A percentile compares a stretch with the other conserved stretches of the same genome.
Evolutionary conservation across 1,140 invertebrate species (phyloP).

Genomic region (Centruroides vittatus): DNA sequence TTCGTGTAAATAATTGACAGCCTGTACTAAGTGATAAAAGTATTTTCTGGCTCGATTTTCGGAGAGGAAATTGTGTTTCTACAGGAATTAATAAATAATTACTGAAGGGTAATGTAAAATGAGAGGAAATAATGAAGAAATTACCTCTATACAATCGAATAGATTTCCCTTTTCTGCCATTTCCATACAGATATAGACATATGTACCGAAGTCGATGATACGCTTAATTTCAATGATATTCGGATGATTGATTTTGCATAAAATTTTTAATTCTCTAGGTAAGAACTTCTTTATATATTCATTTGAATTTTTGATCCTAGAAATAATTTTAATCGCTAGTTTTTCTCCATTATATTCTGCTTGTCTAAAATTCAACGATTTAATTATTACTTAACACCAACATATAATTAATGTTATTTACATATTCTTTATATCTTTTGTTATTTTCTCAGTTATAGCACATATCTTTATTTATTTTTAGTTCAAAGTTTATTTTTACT

Average conservation of each 20-base stretch:
- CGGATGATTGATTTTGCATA: slow-evolving; percentile 67
- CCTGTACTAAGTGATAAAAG: slow-evolving; percentile 35
- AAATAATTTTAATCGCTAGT: slow-evolving; percentile 40
- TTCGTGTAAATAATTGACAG: slow-evolving; percentile 44
- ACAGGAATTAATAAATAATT: no score
- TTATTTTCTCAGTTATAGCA: no score
- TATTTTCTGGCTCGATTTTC: slow-evolving; percentile 16
- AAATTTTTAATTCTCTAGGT: slow-evolving; percentile 73
- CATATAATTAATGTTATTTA: no score
- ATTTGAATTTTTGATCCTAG: background rate
- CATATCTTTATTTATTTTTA: no score
- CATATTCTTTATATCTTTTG: no score
- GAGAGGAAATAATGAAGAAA: no score
- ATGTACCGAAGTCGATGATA: slow-evolving; percentile 34
- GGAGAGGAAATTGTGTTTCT: background rate
- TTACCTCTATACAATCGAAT: slow-evolving; percentile 34
- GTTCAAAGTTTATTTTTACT: no score
- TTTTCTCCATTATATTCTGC: slow-evolving; percentile 27
- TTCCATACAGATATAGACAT: slow-evolving; percentile 49
- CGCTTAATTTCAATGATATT: slow-evolving; percentile 55
- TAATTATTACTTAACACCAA: no score
- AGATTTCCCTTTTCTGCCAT: slow-evolving; percentile 39
- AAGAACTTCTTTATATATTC: slow-evolving; percentile 73
- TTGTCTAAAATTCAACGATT: no score
- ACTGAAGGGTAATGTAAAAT: no score